Base-by-base conservation (phyloP, 2,888 invertebrate species). In the Metalampra italica region DNA sequence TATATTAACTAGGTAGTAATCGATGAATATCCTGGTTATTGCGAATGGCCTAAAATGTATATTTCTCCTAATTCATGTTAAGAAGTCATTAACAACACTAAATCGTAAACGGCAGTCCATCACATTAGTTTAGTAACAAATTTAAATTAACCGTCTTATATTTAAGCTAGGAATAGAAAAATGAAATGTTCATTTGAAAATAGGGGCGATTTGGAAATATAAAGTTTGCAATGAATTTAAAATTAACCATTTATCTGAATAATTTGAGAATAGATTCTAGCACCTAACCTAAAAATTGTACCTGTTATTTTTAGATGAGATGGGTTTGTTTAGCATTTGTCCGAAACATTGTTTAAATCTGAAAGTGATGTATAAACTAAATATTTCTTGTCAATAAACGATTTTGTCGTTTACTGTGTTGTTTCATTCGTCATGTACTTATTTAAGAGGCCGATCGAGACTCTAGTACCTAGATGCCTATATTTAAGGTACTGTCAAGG, bases 331-430 rank as follows among this genome's bases (percentile, higher is more conserved):
- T 37, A 13, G 37, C 34, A 37, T 37, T 37, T 32, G 32, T 8
- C 32, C 32, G 32, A 4, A 32, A 32, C 2, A 32, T 37, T 22
- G 40, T 15, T 22, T 40, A 14, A 40, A 59, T 60, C 70, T 73
- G 64, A 75, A 78, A 77, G 74, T 78, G 76, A 78, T 80, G 78
- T 82, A 75, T 75, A 78, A 72, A 78, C 71, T 75, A 74, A 5
- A 37, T 37, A 14, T 78, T 76, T 78, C 78, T 73, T 76, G 78
- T 79, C 73, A 73, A 80, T 81, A 81, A 77, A 80, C 75, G 77
- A 71, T 79, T 74, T 70, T 59, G 75, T 83, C 78, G 79, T 80
- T 68, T 41, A 13, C 36, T 9, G 38, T 51, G 50, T 60, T 63
- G 62, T 66, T 62, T 22, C 2, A 22, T 22, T 22, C 22, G 5